Evolutionary conservation across 2,888 invertebrate genomes (phyloP), one percentile per base, ranked within the genome.

Genomic region (Herminia tarsipennalis): DNA sequence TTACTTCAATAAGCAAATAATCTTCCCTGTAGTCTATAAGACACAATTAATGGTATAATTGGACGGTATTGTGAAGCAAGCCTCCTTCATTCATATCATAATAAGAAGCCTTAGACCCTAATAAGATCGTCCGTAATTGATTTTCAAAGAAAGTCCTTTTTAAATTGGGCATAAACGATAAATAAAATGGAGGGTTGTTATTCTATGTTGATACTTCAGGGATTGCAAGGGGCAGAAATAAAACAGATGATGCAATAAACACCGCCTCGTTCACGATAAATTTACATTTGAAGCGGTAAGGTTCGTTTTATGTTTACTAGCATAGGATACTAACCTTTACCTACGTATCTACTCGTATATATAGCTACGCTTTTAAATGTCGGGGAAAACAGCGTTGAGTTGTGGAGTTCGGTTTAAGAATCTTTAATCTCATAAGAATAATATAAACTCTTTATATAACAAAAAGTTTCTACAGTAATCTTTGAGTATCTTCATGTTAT

Each of bases 101-200:
- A 48, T 25, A 42, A 38, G 48, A 58, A 41, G 32, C 6, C 40
- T 45, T 37, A 39, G 59, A 59, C 34, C 41, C 44, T 66, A 64
- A 67, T 62, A 67, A 64, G 58, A 69, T 70, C 55, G 52, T 13
- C 40, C 48, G 48, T 69, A 70, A 70, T 69, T 67, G 67, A 67
- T 69, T 70, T 67, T 56, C 52, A 64, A 69, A 67, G 57, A 39
- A 57, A 58, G 57, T 53, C 64, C 60, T 60, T 49, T 66, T 56
- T 62, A 50, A 56, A 69, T 60, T 60, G 43, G 53, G 62, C 49
- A 53, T 44, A 54, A 60, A 50, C 8, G 32, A 41, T 63, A 64
- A 50, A 56, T 47, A 56, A 60, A 46, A 39, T 22, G 30, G 54
- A 30, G 18, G 48, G 41, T 44, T 58, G 42, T 58, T 65, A 44